Evolutionary conservation across 2,797 vertebrate species (phyloP).

Genomic region (Neoniphon sammara): DNA sequence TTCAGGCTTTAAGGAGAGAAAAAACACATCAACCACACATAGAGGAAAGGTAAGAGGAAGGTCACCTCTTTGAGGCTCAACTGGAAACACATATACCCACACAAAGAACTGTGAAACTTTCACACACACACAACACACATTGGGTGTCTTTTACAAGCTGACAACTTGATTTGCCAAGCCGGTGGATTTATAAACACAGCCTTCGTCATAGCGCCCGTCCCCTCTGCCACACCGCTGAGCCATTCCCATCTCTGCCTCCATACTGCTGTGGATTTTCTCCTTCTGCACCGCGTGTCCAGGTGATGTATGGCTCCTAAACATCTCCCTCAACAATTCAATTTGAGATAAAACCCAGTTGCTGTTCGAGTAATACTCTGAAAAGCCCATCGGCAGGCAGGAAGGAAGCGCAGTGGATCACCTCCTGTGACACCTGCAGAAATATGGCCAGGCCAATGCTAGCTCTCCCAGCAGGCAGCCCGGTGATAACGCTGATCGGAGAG

Average conservation of each 20-base stretch:
- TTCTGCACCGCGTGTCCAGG: slow-evolving; percentile 62
- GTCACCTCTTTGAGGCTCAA: slow-evolving; percentile 72
- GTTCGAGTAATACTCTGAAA: slow-evolving; percentile 69
- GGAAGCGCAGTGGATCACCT: slow-evolving; percentile 60
- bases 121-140: slow-evolving; percentile 49
- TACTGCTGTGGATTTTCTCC: slow-evolving; percentile 59
- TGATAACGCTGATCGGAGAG: slow-evolving; percentile 51
- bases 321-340: slow-evolving; percentile 82
- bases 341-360: slow-evolving; percentile 76
- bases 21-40: slow-evolving; percentile 28
- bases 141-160: slow-evolving; percentile 71
- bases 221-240: slow-evolving; percentile 53
- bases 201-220: slow-evolving; percentile 56
- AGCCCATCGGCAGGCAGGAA: slow-evolving; percentile 49
- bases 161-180: slow-evolving; percentile 74
- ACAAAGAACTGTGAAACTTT: slow-evolving; percentile 41
- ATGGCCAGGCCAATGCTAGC: slow-evolving; percentile 48
- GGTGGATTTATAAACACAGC: slow-evolving; percentile 73
- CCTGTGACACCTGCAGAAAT: slow-evolving; percentile 76
- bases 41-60: slow-evolving; percentile 43
- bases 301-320: slow-evolving; percentile 80
- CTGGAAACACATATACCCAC: slow-evolving; percentile 46
- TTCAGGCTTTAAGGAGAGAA: slow-evolving; percentile 29
- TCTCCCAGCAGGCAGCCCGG: slow-evolving; percentile 34
- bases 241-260: slow-evolving; percentile 49